Percentiles rank a stretch among this genome's conserved stretches.
Conservation (phyloP, 2,888 invertebrate species). For the Pseudococcus viburni region DNA sequence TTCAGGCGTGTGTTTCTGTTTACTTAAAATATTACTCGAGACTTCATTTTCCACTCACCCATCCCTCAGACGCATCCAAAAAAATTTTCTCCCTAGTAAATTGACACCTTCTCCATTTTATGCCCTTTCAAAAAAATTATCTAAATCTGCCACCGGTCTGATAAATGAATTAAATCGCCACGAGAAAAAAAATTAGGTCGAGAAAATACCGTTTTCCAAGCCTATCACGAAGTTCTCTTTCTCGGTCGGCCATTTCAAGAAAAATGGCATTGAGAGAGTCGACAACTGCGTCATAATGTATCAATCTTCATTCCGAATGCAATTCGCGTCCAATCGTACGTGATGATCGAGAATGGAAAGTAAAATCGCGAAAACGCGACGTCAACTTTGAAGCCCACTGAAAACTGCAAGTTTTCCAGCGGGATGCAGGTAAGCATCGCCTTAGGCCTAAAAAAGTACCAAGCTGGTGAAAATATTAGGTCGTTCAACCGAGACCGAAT, state of each 20-base stretch:
- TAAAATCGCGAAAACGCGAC: neutral
- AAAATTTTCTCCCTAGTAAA: no score
- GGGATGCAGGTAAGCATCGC: neutral
- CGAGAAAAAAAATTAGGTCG: constrained; percentile 4
- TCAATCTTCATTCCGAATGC: constrained; percentile 14
- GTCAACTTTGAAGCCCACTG: neutral
- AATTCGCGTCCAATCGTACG: constrained; percentile 2
- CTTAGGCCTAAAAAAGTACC: neutral
- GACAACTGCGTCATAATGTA: constrained; percentile 25
- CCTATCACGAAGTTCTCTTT: neutral
- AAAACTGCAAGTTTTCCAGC: neutral
- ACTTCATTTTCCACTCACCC: no score
- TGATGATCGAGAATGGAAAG: constrained; percentile 47
- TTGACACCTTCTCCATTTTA: no score
- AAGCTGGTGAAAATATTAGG: neutral
- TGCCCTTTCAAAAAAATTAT: no score
- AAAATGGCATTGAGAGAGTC: constrained; percentile 1
- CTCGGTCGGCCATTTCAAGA: neutral
- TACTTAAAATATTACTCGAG: no score
- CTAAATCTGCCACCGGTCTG: neutral
- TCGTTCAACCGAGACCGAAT: neutral
- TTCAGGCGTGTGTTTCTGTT: no score
- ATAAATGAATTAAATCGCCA: neutral
- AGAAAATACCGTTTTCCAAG: neutral
- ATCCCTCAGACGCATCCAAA: no score